Evolutionary conservation across 1,140 invertebrate species (phyloP).

Genomic region (Agrypnia vestita): DNA sequence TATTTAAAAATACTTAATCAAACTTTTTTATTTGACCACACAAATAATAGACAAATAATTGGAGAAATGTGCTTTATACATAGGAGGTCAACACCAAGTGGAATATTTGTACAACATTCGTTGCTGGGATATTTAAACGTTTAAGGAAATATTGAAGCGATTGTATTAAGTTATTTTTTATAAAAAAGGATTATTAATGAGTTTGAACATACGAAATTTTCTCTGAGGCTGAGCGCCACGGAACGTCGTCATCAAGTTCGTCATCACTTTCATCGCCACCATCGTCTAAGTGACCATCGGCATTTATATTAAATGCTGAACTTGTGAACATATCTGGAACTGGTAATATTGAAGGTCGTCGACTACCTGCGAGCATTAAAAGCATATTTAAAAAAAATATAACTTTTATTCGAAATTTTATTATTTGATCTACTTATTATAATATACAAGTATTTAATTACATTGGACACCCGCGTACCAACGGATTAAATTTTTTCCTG

Average conservation of each 20-base stretch:
- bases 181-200: not conserved
- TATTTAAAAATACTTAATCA: too few relatives aligned
- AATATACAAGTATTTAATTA: too few relatives aligned
- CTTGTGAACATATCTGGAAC: constrained; percentile 91
- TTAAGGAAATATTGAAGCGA: too few relatives aligned
- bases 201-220: constrained; percentile 88
- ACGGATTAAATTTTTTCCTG: too few relatives aligned
- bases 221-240: constrained; percentile 90
- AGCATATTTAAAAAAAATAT: not conserved
- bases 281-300: constrained; percentile 81
- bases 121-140: too few relatives aligned
- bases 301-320: constrained; percentile 82
- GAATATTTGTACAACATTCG: not conserved
- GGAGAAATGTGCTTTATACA: too few relatives aligned
- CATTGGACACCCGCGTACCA: too few relatives aligned
- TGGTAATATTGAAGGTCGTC: constrained; percentile 88
- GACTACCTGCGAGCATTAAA: constrained; percentile 76
- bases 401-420: not conserved
- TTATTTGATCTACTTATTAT: too few relatives aligned
- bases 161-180: too few relatives aligned
- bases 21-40: too few relatives aligned
- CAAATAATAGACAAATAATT: too few relatives aligned
- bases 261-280: constrained; percentile 89
- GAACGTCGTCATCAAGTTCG: constrained; percentile 90
- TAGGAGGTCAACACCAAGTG: not conserved